Evolutionary conservation across 2,888 invertebrate genomes (phyloP).

Genomic region (Amaurobius ferox): DNA sequence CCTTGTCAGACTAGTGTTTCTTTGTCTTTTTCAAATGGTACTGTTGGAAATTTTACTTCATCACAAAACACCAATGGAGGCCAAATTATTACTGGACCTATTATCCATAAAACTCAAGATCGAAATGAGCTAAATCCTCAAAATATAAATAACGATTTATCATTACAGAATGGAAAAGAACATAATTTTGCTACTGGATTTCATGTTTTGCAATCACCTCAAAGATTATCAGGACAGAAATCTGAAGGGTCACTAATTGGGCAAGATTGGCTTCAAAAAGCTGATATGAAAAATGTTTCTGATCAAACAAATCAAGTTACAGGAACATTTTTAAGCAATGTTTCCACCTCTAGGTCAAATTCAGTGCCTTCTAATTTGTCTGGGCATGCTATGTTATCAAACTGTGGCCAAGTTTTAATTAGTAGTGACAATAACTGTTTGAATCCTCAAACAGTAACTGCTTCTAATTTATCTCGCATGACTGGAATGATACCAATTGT

Average conservation of each 20-base stretch:
- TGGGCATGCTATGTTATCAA: constrained; percentile 73
- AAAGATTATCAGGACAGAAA: constrained; percentile 53
- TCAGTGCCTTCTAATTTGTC: constrained; percentile 73
- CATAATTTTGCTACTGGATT: constrained; percentile 51
- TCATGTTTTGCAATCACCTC: constrained; percentile 45
- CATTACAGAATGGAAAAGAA: constrained; percentile 51
- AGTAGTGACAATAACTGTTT: constrained; percentile 66
- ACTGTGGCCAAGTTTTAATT: constrained; percentile 74
- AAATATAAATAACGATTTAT: constrained; percentile 40
- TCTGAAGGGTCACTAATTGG: constrained; percentile 36
- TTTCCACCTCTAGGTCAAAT: constrained; percentile 64
- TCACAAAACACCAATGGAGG: constrained; percentile 30
- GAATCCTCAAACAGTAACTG: constrained; percentile 71
- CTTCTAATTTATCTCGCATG: constrained; percentile 72
- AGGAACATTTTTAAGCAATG: constrained; percentile 57
- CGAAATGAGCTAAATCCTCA: constrained; percentile 55
- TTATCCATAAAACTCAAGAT: constrained; percentile 56
- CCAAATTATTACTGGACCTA: constrained; percentile 31
- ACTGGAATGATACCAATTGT: constrained; percentile 72
- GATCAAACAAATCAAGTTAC: constrained; percentile 46
- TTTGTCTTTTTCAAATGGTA: constrained; percentile 56
- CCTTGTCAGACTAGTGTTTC: constrained; percentile 61
- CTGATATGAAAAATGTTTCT: constrained; percentile 39
- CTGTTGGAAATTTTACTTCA: constrained; percentile 36
- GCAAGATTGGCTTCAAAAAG: constrained; percentile 61